These are phyloP conservation scores for Masticophis lateralis DNA, from an alignment of 2,797 vertebrate genomes.

Conservation along the genomic window DNA sequence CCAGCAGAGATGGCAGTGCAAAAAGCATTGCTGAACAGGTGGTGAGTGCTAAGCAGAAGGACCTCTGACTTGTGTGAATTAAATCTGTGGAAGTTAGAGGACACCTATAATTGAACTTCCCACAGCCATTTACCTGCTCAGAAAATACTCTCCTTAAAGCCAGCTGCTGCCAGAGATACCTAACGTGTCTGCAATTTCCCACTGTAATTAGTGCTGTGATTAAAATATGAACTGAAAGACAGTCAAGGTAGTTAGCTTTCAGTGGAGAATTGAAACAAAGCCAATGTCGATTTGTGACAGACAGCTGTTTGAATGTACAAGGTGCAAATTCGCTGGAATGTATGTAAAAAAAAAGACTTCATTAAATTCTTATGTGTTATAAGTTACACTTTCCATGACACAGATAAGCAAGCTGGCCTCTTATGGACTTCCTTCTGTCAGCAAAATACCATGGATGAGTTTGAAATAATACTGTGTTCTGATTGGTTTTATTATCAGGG, in stretches of 20 bases:
- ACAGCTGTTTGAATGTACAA: not conserved
- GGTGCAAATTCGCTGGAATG: not conserved
- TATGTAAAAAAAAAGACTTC: not conserved
- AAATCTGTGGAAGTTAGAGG: slow-evolving; percentile 29
- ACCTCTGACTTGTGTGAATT: slow-evolving; percentile 29
- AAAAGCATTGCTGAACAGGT: slow-evolving; percentile 47
- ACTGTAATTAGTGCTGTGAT: slow-evolving; percentile 31
- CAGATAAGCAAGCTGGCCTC: not conserved
- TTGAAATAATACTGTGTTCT: not conserved
- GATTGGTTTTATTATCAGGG: too few relatives aligned
- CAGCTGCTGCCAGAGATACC: slow-evolving; percentile 26
- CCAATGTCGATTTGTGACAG: slow-evolving; percentile 4
- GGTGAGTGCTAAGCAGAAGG: slow-evolving; percentile 16
- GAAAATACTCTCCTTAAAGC: slow-evolving; percentile 19
- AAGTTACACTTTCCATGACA: not conserved
- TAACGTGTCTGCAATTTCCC: slow-evolving; percentile 16
- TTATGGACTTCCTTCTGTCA: not conserved
- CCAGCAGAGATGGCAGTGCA: slow-evolving; percentile 27
- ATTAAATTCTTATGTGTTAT: not conserved
- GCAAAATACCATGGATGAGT: not conserved
- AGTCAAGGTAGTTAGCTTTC: not conserved
- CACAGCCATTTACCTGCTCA: slow-evolving; percentile 21
- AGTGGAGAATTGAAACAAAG: slow-evolving; percentile 11
- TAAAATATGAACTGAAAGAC: slow-evolving; percentile 25
- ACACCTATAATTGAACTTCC: slow-evolving; percentile 33